phyloP scores from a whole-genome alignment of 2,888 invertebrate species.

The Erpobdella octoculata region DNA sequence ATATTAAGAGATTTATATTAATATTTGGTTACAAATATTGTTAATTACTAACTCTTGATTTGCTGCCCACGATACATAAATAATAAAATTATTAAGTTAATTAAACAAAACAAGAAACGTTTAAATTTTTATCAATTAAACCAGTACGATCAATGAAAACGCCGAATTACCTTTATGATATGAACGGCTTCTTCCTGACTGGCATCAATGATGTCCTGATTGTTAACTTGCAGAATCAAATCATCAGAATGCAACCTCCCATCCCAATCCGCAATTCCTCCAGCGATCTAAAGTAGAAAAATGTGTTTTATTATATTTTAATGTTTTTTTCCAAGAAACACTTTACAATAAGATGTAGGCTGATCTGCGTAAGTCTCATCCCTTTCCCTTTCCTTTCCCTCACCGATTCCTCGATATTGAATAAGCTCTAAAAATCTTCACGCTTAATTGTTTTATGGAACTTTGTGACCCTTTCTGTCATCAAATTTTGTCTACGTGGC shows the following conservation, averaged over 20 bases:
- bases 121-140: no score
- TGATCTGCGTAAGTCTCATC: no score
- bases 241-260: slow-evolving; percentile 53
- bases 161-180: slow-evolving; percentile 45
- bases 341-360: no score
- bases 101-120: background rate
- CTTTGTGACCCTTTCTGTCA: no score
- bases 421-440: no score
- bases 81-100: background rate
- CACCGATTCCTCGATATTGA: no score
- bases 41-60: no score
- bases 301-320: no score
- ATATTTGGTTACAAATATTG: background rate
- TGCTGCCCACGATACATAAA: no score
- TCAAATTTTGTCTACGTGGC: no score
- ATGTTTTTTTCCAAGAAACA: background rate
- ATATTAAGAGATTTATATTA: background rate
- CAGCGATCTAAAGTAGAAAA: slow-evolving; percentile 48
- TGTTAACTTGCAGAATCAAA: slow-evolving; percentile 53
- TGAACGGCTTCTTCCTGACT: slow-evolving; percentile 54
- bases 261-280: slow-evolving; percentile 52
- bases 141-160: background rate
- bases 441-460: no score
- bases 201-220: slow-evolving; percentile 51
- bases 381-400: no score